A percentile compares a stretch with the other conserved stretches of the same genome.
Conservation (phyloP, 2,113 vertebrate species). For the Pitta sordida region DNA sequence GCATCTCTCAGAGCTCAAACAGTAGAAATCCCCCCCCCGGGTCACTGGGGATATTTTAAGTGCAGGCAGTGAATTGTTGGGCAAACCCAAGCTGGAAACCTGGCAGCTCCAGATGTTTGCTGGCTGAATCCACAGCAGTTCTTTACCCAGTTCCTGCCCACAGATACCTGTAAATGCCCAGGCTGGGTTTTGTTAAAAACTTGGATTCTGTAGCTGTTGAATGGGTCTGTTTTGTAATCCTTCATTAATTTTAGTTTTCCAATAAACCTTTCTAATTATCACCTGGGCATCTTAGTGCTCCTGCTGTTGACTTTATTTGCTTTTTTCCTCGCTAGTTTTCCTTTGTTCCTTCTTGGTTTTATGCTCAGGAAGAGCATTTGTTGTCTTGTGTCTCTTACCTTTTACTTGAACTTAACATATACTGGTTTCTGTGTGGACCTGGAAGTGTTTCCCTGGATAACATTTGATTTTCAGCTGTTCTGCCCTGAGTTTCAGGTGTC, state of each 20-base stretch:
- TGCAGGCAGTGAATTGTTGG: background rate
- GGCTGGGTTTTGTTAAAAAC: background rate
- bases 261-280: background rate
- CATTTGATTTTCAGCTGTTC: background rate
- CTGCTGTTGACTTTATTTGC: background rate
- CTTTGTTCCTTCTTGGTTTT: background rate
- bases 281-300: background rate
- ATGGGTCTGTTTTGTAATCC: background rate
- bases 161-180: background rate
- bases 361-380: background rate
- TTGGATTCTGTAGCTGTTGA: background rate
- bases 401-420: background rate
- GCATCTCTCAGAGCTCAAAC: background rate
- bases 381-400: background rate
- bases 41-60: background rate
- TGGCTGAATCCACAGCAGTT: background rate
- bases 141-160: background rate
- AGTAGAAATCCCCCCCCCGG: background rate
- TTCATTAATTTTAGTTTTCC: background rate
- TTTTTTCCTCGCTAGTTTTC: background rate
- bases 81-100: background rate
- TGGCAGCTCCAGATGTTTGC: background rate
- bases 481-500: background rate
- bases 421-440: background rate
- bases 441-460: background rate